Percentiles rank a stretch among this genome's conserved stretches.
Evolutionary conservation across 2,797 vertebrate species (phyloP).

Genomic region (Thalassophryne amazonica): DNA sequence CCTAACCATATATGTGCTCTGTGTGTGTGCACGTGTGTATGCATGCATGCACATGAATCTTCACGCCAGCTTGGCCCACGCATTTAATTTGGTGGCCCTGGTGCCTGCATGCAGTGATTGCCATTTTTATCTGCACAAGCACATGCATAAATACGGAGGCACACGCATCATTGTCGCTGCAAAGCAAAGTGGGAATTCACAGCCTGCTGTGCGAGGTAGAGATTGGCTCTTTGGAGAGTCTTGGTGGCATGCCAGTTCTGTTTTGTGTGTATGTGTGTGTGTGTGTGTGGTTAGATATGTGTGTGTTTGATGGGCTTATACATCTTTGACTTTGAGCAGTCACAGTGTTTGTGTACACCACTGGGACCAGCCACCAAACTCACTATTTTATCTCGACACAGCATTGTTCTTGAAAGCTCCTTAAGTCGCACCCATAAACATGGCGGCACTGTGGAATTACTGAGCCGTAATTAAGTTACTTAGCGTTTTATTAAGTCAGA

Average conservation of each 20-base stretch:
- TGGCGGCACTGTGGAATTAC: constrained; percentile 15
- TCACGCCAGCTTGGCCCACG: constrained; percentile 55
- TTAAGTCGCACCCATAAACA: constrained; percentile 50
- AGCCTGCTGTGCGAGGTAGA: constrained; percentile 55
- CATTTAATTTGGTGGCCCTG: constrained; percentile 64
- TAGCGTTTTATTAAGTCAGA: too few relatives aligned
- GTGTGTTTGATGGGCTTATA: constrained; percentile 59
- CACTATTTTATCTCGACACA: constrained; percentile 47
- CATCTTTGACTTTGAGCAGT: constrained; percentile 71
- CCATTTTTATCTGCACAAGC: constrained; percentile 53
- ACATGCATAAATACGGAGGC: constrained; percentile 8
- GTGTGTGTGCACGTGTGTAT: constrained; percentile 12
- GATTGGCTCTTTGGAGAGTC: constrained; percentile 65
- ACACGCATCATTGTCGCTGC: constrained; percentile 50
- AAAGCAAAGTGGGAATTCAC: constrained; percentile 69
- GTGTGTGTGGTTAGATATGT: constrained; percentile 33
- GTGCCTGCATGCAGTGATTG: constrained; percentile 63
- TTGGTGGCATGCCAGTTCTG: constrained; percentile 66
- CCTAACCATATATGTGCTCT: constrained; percentile 50
- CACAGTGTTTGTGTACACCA: constrained; percentile 68
- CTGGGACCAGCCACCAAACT: constrained; percentile 57
- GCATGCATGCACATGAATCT: constrained; percentile 10
- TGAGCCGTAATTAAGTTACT: constrained; percentile 33
- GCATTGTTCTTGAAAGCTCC: constrained; percentile 57
- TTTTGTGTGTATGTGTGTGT: constrained; percentile 40